Evolutionary conservation across 1,140 invertebrate genomes (phyloP), one percentile per base, ranked within the genome.

Genomic region (Chironomus tepperi): DNA sequence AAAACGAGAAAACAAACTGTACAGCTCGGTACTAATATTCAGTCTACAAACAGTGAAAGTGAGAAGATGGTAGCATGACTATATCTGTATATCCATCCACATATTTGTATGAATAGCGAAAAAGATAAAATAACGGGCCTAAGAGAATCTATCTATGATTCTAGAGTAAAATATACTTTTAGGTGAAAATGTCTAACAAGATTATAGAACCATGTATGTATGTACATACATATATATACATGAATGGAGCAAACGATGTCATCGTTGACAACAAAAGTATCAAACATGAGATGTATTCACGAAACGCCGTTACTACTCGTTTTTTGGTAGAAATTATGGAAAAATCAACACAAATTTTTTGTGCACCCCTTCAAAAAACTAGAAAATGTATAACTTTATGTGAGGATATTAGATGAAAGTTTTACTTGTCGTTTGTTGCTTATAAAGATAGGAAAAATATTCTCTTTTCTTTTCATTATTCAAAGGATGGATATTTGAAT

Each of bases 151-250:
- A 57, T 12, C 47, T n/a, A 15, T 15, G 47, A 57, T 5, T 34
- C 24, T 34, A 12, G n/a, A 57, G 47, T 57, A 57, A 12, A 57
- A 12, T 34, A 15, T 12, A 9, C 12, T 57, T 57, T 57, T 57
- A 57, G 47, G 47, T 57, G n/a, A 57, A 57, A 57, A 57, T 57
- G 47, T 57, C 47, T 57, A 57, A 57, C 47, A 57, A 57, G 47
- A 57, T 57, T 57, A 57, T 57, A 57, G 12, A 57, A 57, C 24
- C 5, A 34, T 34, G 24, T 34, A 34, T 34, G 24, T 34, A 57
- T 15, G 15, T 57, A 57, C 10, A 57, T 57, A 5, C 47, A 57
- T 57, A 12, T 5, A 7, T 10, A 57, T 57, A 57, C n/a, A 57
- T 57, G n/a, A n/a, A 57, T n/a, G 47, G 12, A 57, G n/a, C 47